phyloP scores from a whole-genome alignment of 2,888 invertebrate species.

The Lithosia quadra region DNA sequence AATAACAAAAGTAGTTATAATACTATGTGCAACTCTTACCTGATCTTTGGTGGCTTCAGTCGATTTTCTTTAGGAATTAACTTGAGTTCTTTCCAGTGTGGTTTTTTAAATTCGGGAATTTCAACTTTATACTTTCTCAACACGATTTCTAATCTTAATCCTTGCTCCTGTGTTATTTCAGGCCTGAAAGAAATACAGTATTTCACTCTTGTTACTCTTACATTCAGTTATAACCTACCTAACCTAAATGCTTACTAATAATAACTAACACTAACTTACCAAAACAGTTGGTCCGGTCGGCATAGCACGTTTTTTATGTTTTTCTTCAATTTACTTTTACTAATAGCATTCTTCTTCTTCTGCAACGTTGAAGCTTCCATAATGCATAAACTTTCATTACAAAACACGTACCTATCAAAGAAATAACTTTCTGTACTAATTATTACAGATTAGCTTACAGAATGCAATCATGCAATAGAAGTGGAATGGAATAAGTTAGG shows the following conservation, averaged over 20 bases:
- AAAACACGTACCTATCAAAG: not conserved
- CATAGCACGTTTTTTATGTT: slow-evolving; percentile 79
- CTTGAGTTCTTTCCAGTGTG: slow-evolving; percentile 75
- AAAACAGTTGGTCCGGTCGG: slow-evolving; percentile 73
- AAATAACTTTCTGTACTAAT: no score
- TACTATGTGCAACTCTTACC: slow-evolving; percentile 52
- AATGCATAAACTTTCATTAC: slow-evolving; percentile 6
- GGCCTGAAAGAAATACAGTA: slow-evolving; percentile 63
- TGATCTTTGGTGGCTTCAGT: slow-evolving; percentile 68
- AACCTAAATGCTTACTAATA: not conserved
- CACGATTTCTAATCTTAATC: slow-evolving; percentile 51
- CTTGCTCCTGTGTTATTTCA: slow-evolving; percentile 60
- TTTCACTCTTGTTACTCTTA: not conserved
- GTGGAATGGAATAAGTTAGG: no score
- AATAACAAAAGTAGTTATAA: not conserved
- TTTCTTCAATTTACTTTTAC: slow-evolving; percentile 79
- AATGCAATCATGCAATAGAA: no score
- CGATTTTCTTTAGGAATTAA: slow-evolving; percentile 73
- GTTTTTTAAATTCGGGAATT: slow-evolving; percentile 72
- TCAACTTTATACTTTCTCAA: slow-evolving; percentile 64
- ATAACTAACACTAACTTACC: slow-evolving; percentile 63
- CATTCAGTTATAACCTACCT: not conserved
- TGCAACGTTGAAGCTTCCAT: slow-evolving; percentile 70
- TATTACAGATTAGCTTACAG: no score
- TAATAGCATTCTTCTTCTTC: slow-evolving; percentile 68